Evolutionary conservation across 2,888 invertebrate species (phyloP), one percentile per base, ranked within the genome.

Genomic region (Acholoe squamosa): DNA sequence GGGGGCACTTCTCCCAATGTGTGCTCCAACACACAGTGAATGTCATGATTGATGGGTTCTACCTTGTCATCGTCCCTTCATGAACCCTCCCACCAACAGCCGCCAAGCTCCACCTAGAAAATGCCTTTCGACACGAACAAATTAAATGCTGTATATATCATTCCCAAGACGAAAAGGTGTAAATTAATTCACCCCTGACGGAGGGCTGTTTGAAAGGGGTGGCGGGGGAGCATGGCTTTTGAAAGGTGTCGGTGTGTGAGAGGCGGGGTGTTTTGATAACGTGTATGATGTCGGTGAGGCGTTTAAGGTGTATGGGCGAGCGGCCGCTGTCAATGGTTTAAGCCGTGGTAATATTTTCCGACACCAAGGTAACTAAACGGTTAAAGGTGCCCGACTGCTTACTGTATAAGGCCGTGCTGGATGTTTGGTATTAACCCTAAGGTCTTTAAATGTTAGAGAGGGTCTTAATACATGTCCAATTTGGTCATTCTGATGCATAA

Each of bases 81-180:
- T 80, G 19, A 80, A 80, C n/a, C 80, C 71, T 71, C 28, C 31
- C 71, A 7, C 28, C 28, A 14, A 71, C 71, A 71, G 61, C 1
- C 61, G 61, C n/a, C 3, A 3, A n/a, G 61, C 61, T n/a, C 33
- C 80, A 43, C 80, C 34, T 34, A 16, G 80, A 80, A 80, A 80
- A 80, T 80, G 80, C 34, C 80, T 80, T 80, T 80, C 80, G 80
- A 80, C 80, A 80, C 43, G 80, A 80, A 80, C 80, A 80, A 80
- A 80, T 80, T 80, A 80, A 80, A 80, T 80, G 80, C 43, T 22
- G 80, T 80, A 80, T 80, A 80, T 80, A 43, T 33, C 80, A 80
- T 80, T 80, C 80, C 34, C 33, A 16, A 80, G 25, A 80, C 80
- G 80, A 80, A 33, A 43, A n/a, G 80, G 14, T 16, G 31, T 22